Evolutionary conservation across 2,113 vertebrate genomes (phyloP), one percentile per base, ranked within the genome.

Genomic region (Gorsachius goisagi): DNA sequence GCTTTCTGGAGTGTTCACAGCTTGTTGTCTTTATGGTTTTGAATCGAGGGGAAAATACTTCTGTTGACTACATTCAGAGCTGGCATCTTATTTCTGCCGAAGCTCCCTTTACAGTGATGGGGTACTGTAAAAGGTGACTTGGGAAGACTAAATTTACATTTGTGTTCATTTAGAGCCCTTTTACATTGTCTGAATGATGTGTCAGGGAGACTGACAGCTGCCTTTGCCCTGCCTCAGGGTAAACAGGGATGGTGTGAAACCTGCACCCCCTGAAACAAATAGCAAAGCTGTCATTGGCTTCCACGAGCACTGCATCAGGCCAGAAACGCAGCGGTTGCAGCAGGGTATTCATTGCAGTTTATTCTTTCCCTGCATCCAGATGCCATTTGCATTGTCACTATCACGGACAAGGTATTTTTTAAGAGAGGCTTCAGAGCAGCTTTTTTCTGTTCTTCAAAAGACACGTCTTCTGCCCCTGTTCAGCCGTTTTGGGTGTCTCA

Each of bases 221-320:
- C 47, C 75, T 94, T 90, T 92, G 76, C 89, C 30, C 72, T 78
- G 86, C 76, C 75, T 63, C 3, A 2, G 86, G 59, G 73, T 80
- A 24, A 55, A 41, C 50, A 55, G 72, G 76, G 59, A 7, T 59
- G 75, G 53, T 85, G 86, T 87, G 90, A 93, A 95, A 68, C 73
- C 60, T 88, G 53, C 76, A 55, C 80, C 80, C 83, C 12, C 81
- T 50, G 90, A 90, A 90, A 53, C 33, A 2, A 0, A 17, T 5
- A 64, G 77, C 83, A 79, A 37, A 92, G 64, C 90, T 94, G 68
- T 71, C 60, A 7, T 56, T 37, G 82, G 16, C 68, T 90, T 56
- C 75, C 76, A 17, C 7, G 2, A 88, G 69, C 63, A 9, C 37
- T 2, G 3, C 9, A 62, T 44, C 0, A 9, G 82, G n/a, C 35